These are phyloP conservation scores for Chironex yamaguchii DNA, from an alignment of 30 jellyfish, hydroid and myxozoan species.

Conservation along the genomic window DNA sequence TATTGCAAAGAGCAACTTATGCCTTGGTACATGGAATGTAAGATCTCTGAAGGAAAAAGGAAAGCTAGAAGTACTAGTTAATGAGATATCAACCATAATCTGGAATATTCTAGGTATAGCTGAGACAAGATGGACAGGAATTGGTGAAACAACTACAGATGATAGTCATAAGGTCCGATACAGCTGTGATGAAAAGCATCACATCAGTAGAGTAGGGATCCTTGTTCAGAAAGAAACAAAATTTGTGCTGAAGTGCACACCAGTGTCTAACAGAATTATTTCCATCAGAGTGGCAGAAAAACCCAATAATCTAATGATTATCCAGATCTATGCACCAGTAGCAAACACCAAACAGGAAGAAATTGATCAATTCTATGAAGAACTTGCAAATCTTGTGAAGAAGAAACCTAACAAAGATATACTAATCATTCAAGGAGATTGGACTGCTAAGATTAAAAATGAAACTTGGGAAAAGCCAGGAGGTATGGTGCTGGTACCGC, in stretches of 20 bases:
- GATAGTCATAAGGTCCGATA: conserved; percentile 49
- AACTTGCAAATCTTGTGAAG: conserved; percentile 18
- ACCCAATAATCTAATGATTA: conserved; percentile 8
- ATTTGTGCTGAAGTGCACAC: conserved; percentile 16
- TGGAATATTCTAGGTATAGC: conserved; percentile 38
- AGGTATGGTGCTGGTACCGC: conserved; percentile 3
- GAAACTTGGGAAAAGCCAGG: conserved; percentile 24
- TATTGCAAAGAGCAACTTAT: too few relatives aligned
- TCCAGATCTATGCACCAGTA: conserved; percentile 39
- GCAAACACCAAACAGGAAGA: conserved; percentile 2
- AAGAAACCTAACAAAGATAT: conserved; percentile 7
- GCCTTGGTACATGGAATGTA: too few relatives aligned
- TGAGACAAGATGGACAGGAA: conserved; percentile 48
- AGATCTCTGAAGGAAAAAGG: too few relatives aligned
- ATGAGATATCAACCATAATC: too few relatives aligned
- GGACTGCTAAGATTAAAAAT: conserved; percentile 10
- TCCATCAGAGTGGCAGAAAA: conserved; percentile 16
- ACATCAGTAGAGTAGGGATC: conserved; percentile 18
- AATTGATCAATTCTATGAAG: conserved; percentile 36
- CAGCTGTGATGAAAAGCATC: conserved; percentile 12
- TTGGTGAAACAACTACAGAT: conserved; percentile 7
- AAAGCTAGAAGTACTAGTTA: too few relatives aligned
- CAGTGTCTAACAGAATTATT: conserved; percentile 15
- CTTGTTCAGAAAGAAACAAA: conserved; percentile 3
- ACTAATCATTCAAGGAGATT: conserved; percentile 18